phyloP scores from a whole-genome alignment of 2,888 invertebrate genomes.

The Cheilosia pagana region DNA sequence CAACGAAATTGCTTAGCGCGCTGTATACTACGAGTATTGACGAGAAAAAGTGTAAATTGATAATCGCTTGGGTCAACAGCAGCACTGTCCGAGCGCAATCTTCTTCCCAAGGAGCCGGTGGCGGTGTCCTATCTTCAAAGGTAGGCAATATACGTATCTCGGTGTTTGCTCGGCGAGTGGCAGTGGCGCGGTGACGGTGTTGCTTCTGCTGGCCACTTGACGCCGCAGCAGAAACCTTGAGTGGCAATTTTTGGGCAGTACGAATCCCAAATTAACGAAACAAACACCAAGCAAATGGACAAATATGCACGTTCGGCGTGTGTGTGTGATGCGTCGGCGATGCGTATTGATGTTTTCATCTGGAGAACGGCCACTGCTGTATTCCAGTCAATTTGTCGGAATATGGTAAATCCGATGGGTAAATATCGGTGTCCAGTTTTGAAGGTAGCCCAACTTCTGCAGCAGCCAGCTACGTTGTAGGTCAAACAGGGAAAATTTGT shows the following conservation, averaged over 20 bases:
- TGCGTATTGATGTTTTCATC: conserved; percentile 59
- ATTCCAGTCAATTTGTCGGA: conserved; percentile 73
- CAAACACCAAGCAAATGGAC: conserved; percentile 70
- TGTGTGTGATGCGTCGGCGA: conserved; percentile 41
- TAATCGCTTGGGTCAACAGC: conserved; percentile 71
- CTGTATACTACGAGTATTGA: conserved; percentile 30
- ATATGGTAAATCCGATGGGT: conserved; percentile 72
- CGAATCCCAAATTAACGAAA: conserved; percentile 72
- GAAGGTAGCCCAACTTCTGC: conserved; percentile 63
- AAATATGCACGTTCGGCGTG: conserved; percentile 63
- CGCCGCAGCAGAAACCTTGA: conserved; percentile 64
- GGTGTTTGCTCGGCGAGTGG: conserved; percentile 66
- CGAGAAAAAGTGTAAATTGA: conserved; percentile 70
- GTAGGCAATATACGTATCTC: conserved; percentile 21
- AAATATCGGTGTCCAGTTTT: conserved; percentile 42
- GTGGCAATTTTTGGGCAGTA: conserved; percentile 74
- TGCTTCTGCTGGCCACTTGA: conserved; percentile 60
- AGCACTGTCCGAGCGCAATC: conserved; percentile 3
- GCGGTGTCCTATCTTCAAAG: conserved; percentile 65
- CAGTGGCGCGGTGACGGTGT: conserved; percentile 58
- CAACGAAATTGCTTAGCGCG: conserved; percentile 64
- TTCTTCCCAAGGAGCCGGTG: conserved; percentile 5
- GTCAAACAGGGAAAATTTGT: conserved; percentile 67
- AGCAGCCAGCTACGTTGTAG: conserved; percentile 73
- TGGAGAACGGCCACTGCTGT: conserved; percentile 48